Conservation (phyloP, 2,888 invertebrate species). For the Spilarctia lutea region DNA sequence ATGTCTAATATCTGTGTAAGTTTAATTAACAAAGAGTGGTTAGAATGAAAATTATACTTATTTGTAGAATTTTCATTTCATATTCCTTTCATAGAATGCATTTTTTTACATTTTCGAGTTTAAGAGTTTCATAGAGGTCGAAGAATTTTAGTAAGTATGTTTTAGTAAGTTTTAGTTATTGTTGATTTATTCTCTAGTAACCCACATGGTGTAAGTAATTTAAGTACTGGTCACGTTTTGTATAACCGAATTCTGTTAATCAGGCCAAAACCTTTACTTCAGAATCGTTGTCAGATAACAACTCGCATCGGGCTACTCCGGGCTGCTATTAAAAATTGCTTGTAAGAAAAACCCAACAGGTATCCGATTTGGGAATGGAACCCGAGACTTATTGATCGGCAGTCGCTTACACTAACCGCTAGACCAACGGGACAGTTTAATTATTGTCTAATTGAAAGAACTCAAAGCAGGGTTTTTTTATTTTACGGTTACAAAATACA, state of each 20-base stretch:
- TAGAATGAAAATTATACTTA: conserved; percentile 3
- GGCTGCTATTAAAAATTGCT: too few relatives aligned
- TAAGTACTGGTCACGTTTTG: neutral
- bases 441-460: too few relatives aligned
- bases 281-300: neutral
- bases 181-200: neutral
- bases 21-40: conserved; percentile 5
- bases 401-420: too few relatives aligned
- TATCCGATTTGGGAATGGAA: too few relatives aligned
- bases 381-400: too few relatives aligned
- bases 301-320: too few relatives aligned
- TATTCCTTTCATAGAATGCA: neutral
- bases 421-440: too few relatives aligned
- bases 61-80: neutral
- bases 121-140: neutral
- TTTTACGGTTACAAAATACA: too few relatives aligned
- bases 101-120: neutral
- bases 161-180: neutral
- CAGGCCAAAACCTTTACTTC: neutral
- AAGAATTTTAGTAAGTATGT: too few relatives aligned
- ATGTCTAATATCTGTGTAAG: conserved; percentile 23
- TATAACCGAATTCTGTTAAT: neutral
- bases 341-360: too few relatives aligned
- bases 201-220: neutral
- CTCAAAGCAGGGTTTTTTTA: too few relatives aligned